Percentiles rank a stretch among this genome's conserved stretches.
phyloP scores from a whole-genome alignment of 2,888 invertebrate genomes.

The Melipona beecheii region DNA sequence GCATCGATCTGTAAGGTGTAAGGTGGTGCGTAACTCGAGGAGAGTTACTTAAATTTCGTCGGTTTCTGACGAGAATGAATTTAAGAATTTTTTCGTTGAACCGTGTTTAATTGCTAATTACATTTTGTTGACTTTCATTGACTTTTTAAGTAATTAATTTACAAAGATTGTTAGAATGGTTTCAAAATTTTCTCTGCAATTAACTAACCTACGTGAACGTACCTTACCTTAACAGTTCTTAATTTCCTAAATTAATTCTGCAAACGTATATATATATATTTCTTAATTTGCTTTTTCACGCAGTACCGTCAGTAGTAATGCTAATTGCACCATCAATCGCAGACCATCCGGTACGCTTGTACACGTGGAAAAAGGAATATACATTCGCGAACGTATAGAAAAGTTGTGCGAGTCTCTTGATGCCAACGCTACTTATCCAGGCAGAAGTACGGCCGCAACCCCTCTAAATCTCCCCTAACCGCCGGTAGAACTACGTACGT shows the following conservation, averaged over 20 bases:
- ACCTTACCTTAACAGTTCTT: no score
- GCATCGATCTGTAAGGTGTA: not conserved
- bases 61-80: not conserved
- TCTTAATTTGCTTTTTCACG: not conserved
- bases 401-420: slow-evolving; percentile 34
- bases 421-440: slow-evolving; percentile 35
- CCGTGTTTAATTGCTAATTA: not conserved
- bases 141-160: not conserved
- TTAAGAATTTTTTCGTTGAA: not conserved
- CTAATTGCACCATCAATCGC: not conserved
- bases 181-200: not conserved
- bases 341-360: no score
- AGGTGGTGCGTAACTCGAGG: not conserved
- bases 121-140: not conserved
- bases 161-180: not conserved
- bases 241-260: no score
- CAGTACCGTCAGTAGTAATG: not conserved
- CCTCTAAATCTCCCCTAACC: slow-evolving; percentile 57
- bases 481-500: slow-evolving; percentile 7
- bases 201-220: no score
- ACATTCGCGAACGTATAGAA: slow-evolving; percentile 1
- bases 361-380: not conserved
- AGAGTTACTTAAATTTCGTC: not conserved
- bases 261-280: no score
- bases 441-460: slow-evolving; percentile 31